Evolutionary conservation across 1,140 invertebrate genomes (phyloP).

Genomic region (Orchesella cincta): DNA sequence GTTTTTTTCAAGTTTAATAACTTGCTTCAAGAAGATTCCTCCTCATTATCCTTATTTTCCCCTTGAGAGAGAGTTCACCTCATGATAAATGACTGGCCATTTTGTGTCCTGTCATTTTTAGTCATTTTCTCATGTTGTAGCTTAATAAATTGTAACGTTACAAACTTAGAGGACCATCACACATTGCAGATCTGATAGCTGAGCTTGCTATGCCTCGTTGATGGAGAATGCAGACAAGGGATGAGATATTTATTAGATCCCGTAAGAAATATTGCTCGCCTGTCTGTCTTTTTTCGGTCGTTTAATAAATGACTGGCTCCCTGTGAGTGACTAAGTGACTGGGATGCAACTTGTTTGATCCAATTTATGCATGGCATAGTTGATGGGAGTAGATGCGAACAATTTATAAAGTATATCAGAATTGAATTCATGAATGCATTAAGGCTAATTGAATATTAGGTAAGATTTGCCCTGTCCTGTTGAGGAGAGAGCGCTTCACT

Average conservation of each 20-base stretch:
- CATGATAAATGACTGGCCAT: conserved; percentile 7
- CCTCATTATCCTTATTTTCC: background rate
- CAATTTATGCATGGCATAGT: background rate
- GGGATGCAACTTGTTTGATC: conserved; percentile 15
- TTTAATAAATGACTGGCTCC: background rate
- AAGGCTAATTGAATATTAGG: background rate
- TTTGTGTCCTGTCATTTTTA: conserved; percentile 12
- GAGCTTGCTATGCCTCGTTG: background rate
- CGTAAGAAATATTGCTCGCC: background rate
- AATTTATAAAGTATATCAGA: background rate
- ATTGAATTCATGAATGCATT: background rate
- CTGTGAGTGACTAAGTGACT: background rate
- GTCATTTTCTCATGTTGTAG: conserved; percentile 1
- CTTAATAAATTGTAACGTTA: background rate
- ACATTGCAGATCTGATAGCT: background rate
- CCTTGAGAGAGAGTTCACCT: background rate
- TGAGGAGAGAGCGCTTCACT: background rate
- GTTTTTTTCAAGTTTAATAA: background rate
- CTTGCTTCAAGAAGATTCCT: background rate
- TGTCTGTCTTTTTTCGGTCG: background rate
- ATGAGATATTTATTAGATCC: background rate
- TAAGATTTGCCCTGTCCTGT: background rate
- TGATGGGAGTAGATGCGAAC: background rate
- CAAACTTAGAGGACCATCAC: background rate
- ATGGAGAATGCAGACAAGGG: background rate